These are phyloP conservation scores for Oostethus manadensis DNA, from an alignment of 2,113 vertebrate species.

Conservation along the genomic window DNA sequence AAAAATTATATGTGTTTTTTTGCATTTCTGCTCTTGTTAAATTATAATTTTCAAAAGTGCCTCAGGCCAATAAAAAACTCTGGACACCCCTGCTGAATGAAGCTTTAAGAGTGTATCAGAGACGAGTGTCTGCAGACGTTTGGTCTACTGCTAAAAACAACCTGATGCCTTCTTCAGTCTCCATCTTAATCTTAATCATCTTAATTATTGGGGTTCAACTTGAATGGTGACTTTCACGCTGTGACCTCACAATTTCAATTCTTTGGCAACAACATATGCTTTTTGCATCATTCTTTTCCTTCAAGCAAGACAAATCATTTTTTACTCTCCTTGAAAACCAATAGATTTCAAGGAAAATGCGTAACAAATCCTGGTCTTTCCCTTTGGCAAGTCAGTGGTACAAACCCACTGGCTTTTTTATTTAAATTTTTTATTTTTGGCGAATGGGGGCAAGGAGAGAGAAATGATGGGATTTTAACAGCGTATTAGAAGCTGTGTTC, in stretches of 20 bases:
- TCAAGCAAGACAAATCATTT: not conserved
- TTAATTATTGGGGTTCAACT: not conserved
- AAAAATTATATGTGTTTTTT: too few relatives aligned
- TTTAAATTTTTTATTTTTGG: not conserved
- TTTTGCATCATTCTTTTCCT: slow-evolving; percentile 5
- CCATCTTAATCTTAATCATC: not conserved
- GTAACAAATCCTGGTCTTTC: slow-evolving; percentile 19
- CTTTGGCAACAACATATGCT: not conserved
- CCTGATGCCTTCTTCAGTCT: too few relatives aligned
- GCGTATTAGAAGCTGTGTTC: slow-evolving; percentile 42
- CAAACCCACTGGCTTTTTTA: slow-evolving; percentile 35
- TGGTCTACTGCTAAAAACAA: slow-evolving; percentile 22
- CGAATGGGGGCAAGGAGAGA: slow-evolving; percentile 1
- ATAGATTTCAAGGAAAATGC: slow-evolving; percentile 23
- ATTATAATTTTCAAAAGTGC: too few relatives aligned
- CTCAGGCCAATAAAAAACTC: too few relatives aligned
- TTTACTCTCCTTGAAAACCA: slow-evolving; percentile 15
- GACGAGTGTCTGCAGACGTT: slow-evolving; percentile 9
- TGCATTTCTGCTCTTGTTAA: too few relatives aligned
- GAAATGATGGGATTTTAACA: slow-evolving; percentile 42
- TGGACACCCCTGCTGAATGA: too few relatives aligned
- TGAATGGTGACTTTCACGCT: too few relatives aligned
- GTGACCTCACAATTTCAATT: not conserved
- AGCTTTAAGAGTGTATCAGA: too few relatives aligned
- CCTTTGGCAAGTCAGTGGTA: slow-evolving; percentile 16